phyloP scores from a whole-genome alignment of 30 jellyfish, hydroid and myxozoan genomes.

The Turritopsis dohrnii region DNA sequence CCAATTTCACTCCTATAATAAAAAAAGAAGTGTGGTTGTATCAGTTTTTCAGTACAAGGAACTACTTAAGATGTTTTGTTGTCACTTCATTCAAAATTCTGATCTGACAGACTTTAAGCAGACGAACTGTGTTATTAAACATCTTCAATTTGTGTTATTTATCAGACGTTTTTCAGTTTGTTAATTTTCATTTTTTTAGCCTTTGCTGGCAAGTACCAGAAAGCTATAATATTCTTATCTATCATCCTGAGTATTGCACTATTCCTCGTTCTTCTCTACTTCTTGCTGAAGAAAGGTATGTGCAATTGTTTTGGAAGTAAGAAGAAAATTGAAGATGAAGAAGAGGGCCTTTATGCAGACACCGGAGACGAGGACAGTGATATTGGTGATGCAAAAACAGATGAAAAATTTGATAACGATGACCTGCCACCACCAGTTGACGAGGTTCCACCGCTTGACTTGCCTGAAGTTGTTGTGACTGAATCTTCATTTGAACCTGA shows the following conservation, averaged over 20 bases:
- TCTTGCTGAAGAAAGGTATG: conserved; percentile 53
- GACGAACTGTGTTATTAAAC: too few species aligned
- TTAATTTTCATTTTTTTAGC: conserved; percentile 23
- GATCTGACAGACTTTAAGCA: too few species aligned
- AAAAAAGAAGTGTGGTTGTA: too few species aligned
- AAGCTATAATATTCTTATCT: conserved; percentile 69
- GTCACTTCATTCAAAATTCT: too few species aligned
- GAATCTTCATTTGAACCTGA: conserved; percentile 48
- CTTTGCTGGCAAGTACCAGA: conserved; percentile 41
- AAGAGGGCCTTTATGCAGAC: conserved; percentile 39
- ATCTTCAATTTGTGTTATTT: neutral
- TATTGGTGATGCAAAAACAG: conserved; percentile 21
- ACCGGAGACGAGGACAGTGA: conserved; percentile 29
- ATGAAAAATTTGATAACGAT: conserved; percentile 5
- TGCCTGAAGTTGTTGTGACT: conserved; percentile 60
- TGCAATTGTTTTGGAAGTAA: conserved; percentile 55
- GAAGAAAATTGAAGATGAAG: conserved; percentile 57
- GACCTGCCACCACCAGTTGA: conserved; percentile 28
- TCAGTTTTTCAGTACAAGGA: too few species aligned
- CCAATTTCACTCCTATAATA: too few species aligned
- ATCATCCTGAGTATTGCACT: conserved; percentile 44
- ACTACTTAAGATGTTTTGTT: too few species aligned
- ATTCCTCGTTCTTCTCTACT: conserved; percentile 45
- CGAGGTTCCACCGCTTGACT: conserved; percentile 14
- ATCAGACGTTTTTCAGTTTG: too few species aligned